These are phyloP conservation scores for Anthoscopus minutus DNA, from an alignment of 2,113 vertebrate genomes.

Conservation along the genomic window DNA sequence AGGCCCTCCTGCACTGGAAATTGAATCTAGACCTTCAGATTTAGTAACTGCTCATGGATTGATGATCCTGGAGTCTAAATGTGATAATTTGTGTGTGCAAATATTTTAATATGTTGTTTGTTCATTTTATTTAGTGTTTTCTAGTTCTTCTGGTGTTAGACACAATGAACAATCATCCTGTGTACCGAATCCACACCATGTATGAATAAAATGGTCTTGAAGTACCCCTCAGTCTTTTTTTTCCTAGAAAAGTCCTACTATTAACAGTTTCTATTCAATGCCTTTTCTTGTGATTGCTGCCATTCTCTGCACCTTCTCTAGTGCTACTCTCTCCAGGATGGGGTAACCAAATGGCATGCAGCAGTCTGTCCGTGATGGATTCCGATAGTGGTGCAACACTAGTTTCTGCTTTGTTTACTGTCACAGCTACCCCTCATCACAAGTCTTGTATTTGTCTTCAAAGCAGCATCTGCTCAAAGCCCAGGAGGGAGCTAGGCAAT, in stretches of 20 bases:
- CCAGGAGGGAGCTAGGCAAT: background rate
- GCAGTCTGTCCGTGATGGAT: background rate
- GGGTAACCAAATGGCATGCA: background rate
- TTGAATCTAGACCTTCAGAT: background rate
- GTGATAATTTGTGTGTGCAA: background rate
- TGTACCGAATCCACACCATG: background rate
- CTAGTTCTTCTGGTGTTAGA: background rate
- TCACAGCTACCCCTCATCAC: background rate
- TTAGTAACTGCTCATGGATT: background rate
- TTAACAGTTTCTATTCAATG: background rate
- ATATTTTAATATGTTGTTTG: background rate
- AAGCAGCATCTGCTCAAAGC: background rate
- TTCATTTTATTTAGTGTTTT: background rate
- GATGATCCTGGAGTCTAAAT: background rate
- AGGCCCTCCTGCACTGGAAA: background rate
- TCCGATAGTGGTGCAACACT: background rate
- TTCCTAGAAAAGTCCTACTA: background rate
- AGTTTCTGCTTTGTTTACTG: background rate
- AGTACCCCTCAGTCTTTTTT: background rate
- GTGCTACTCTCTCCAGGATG: background rate
- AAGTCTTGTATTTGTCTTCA: background rate
- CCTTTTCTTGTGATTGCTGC: background rate
- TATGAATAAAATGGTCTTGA: background rate
- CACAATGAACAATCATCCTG: background rate
- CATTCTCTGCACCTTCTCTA: background rate